These are phyloP conservation scores for Eupelmus urozonus DNA, from an alignment of 2,888 invertebrate species.

Conservation along the genomic window DNA sequence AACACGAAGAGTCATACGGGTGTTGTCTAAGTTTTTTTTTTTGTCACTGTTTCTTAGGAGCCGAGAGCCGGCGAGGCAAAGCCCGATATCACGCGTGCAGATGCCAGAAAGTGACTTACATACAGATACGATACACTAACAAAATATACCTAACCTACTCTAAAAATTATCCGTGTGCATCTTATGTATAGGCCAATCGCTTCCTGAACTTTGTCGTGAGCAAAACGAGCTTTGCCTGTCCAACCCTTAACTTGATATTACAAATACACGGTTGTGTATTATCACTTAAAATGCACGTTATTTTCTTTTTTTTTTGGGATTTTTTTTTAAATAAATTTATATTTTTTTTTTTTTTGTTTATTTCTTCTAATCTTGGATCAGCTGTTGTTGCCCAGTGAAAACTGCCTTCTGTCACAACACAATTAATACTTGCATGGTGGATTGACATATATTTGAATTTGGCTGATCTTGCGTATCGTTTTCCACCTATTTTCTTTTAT, in stretches of 20 bases:
- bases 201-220: constrained; percentile 25
- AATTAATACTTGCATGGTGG: constrained; percentile 77
- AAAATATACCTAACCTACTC: constrained; percentile 59
- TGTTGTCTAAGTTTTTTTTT: constrained; percentile 61
- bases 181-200: constrained; percentile 48
- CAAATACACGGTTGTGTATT: constrained; percentile 66
- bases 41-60: constrained; percentile 53
- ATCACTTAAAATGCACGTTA: constrained; percentile 68
- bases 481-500: constrained; percentile 48
- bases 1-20: constrained; percentile 67
- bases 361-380: constrained; percentile 81
- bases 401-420: constrained; percentile 83
- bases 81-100: constrained; percentile 5
- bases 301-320: constrained; percentile 64
- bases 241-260: constrained; percentile 58
- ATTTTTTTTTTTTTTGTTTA: constrained; percentile 78
- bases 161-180: constrained; percentile 61
- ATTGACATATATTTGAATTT: constrained; percentile 68
- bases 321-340: constrained; percentile 57
- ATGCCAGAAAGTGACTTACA: constrained; percentile 49
- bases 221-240: constrained; percentile 52
- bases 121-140: constrained; percentile 56
- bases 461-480: constrained; percentile 66
- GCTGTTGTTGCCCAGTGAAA: constrained; percentile 85
- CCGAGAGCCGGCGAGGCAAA: constrained; percentile 47